Conservation (phyloP, 2,113 vertebrate genomes). For the Ciconia boyciana region DNA sequence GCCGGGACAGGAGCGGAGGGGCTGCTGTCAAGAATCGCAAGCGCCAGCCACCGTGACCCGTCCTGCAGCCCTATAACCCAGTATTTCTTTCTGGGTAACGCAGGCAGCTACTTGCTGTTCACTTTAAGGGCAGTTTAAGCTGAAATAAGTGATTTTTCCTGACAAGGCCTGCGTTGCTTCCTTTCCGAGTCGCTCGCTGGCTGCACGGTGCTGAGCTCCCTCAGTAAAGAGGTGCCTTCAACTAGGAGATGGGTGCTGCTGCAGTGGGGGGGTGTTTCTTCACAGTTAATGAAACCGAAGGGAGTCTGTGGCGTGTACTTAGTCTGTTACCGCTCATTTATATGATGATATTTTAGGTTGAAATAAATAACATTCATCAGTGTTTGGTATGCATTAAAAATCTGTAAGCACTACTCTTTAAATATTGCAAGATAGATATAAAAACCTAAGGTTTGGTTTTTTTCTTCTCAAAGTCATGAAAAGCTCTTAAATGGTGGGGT, state of each 20-base stretch:
- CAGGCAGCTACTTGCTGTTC: not conserved
- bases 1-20: not conserved
- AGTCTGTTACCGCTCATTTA: not conserved
- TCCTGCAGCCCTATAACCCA: not conserved
- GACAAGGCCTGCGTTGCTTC: not conserved
- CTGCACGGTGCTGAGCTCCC: accelerated
- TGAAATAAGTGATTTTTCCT: not conserved
- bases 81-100: accelerated
- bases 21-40: not conserved
- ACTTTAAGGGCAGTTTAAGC: not conserved
- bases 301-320: not conserved
- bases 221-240: not conserved
- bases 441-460: not conserved
- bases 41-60: accelerated
- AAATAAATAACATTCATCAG: not conserved
- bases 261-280: not conserved
- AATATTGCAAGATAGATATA: not conserved
- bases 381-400: not conserved
- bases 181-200: not conserved
- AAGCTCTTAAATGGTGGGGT: not conserved
- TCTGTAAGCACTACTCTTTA: not conserved
- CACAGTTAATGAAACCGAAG: not conserved
- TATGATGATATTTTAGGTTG: not conserved
- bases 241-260: not conserved
- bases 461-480: not conserved